Evolutionary conservation across 1,140 invertebrate species (phyloP), one percentile per base, ranked within the genome.

Genomic region (Scaptomyza hsui): DNA sequence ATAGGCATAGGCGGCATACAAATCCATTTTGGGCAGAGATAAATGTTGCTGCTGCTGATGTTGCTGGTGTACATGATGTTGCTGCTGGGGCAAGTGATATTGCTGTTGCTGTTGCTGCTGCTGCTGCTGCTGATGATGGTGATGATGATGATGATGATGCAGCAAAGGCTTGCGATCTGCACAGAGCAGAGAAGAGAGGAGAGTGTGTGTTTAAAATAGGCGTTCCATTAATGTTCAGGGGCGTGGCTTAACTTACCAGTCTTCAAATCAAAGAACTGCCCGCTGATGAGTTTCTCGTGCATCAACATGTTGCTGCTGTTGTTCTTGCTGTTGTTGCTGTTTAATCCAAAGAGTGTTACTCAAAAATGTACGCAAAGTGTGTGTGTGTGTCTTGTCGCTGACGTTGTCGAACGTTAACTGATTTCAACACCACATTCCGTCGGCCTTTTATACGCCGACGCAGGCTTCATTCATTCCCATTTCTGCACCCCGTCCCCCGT

Each of bases 261-360:
- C 76, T 91, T 91, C 6, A 91, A 55, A 75, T 91, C 90, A 55
- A 91, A 78, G 72, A 91, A 91, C 73, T 91, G 80, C 48, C 88
- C 88, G 3, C 88, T 41, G 55, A 90, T 78, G 12, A 90, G 68
- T 83, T 91, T 91, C 62, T 91, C 88, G 73, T 91, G 89, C 75
- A 91, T 89, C 68, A 90, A 70, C 89, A 90, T 86, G 53, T 26
- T 48, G 37, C 24, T 15, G 52, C 29, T 29, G 52, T 13, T 32
- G 52, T 37, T 29, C 47, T 13, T 32, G 49, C 15, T 44, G 48
- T 44, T 52, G 35, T 24, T n/a, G 5, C 39, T 59, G 6, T 13
- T 24, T 60, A 37, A 37, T 37, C 32, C 32, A 37, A 37, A 37
- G 7, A n/a, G 7, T n/a, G 32, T 37, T 3, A 37, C 12, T n/a